These are phyloP conservation scores for Noturus placidus DNA, from an alignment of 2,113 vertebrate species.

Conservation along the genomic window DNA sequence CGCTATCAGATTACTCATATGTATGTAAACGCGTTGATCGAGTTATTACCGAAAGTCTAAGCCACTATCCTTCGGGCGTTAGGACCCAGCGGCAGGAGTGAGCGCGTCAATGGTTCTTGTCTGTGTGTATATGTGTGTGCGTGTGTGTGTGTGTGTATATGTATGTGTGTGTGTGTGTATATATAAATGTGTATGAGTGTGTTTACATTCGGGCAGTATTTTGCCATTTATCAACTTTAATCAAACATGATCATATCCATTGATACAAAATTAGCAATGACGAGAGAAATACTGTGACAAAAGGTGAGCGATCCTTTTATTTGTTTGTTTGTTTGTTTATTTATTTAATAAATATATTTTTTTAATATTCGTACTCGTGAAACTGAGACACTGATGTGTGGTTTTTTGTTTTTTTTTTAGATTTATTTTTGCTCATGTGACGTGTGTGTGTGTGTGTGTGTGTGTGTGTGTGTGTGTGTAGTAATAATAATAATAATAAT, in stretches of 20 bases:
- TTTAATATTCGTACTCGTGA: background rate
- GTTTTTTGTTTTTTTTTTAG: background rate
- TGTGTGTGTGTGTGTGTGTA: background rate
- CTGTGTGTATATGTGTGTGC: background rate
- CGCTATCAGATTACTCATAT: background rate
- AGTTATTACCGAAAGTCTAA: background rate
- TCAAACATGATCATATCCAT: conserved; percentile 34
- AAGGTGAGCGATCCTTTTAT: conserved; percentile 37
- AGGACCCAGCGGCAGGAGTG: conserved; percentile 40
- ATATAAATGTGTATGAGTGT: too few relatives aligned
- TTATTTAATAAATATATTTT: background rate
- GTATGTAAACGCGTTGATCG: background rate
- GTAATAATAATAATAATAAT: too few relatives aligned
- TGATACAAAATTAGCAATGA: conserved; percentile 43
- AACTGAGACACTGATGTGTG: background rate
- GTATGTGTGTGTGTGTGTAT: conserved; percentile 29
- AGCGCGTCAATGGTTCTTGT: background rate
- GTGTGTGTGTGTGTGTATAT: background rate
- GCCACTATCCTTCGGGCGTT: background rate
- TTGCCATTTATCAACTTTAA: conserved; percentile 25
- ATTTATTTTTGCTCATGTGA: background rate
- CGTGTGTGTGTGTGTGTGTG: background rate
- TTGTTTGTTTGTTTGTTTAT: background rate
- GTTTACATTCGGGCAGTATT: conserved; percentile 52
- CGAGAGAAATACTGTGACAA: conserved; percentile 48